phyloP scores from a whole-genome alignment of 2,797 vertebrate species.

The Benthosema pterotum region DNA sequence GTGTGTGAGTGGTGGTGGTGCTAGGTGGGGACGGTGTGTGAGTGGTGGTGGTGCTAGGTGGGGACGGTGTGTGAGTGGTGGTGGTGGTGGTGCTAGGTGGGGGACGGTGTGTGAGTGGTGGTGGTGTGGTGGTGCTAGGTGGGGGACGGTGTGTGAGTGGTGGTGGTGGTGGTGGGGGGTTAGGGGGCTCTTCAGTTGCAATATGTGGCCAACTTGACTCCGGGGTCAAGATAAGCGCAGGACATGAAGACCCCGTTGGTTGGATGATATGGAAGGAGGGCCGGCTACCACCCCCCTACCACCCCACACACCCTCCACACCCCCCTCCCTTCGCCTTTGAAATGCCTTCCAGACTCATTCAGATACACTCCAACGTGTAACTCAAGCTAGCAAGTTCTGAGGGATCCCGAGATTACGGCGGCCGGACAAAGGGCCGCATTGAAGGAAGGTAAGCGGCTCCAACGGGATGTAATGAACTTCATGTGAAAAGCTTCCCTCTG shows the following conservation, averaged over 20 bases:
- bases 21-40: too few relatives aligned
- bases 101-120: too few relatives aligned
- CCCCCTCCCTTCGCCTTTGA: constrained; percentile 66
- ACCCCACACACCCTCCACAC: background rate
- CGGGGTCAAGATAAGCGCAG: constrained; percentile 74
- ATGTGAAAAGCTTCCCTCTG: constrained; percentile 74
- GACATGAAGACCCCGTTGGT: constrained; percentile 64
- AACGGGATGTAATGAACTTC: constrained; percentile 79
- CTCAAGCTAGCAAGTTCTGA: constrained; percentile 76
- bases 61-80: constrained; percentile 13
- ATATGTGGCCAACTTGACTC: constrained; percentile 68
- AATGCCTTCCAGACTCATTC: constrained; percentile 76
- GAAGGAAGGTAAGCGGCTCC: constrained; percentile 58
- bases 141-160: background rate
- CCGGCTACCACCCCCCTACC: constrained; percentile 20
- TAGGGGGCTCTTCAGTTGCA: constrained; percentile 64
- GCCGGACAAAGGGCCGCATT: constrained; percentile 79
- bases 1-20: background rate
- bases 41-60: too few relatives aligned
- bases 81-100: too few relatives aligned
- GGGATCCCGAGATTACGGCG: constrained; percentile 72
- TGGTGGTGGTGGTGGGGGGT: too few relatives aligned
- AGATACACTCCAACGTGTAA: constrained; percentile 80
- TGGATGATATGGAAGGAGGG: constrained; percentile 74
- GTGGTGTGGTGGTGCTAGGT: background rate